Evolutionary conservation across 2,888 invertebrate species (phyloP), one percentile per base, ranked within the genome.

Genomic region (Nycteola revayana): DNA sequence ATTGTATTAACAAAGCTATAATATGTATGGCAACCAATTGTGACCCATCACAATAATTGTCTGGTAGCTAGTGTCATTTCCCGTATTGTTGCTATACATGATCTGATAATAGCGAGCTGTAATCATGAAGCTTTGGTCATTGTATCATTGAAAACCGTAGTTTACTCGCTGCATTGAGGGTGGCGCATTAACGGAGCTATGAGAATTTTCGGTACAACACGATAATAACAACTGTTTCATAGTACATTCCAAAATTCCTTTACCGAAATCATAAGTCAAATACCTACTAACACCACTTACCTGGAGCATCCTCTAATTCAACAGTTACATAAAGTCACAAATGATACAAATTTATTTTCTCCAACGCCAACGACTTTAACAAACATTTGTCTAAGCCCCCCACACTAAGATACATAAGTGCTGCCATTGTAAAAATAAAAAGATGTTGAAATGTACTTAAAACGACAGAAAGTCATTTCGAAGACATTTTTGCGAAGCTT

Each of bases 401-500:
- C 39, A 44, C 38, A 31, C 37, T 17, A 42, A 53, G 47, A 45
- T 39, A 28, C 62, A 66, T 66, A 71, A 81, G 82, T 75, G 76
- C 67, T 58, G 43, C 52, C 51, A 57, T 66, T 72, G 72, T 75
- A 71, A 72, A 62, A 69, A 68, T n/a, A n/a, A 69, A 67, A 66
- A 74, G 68, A 83, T 71, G 72, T 76, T 68, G 68, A 75, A 83
- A 81, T 68, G 78, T 78, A 77, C 83, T 83, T 78, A 71, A 69
- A 66, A 45, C 34, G 66, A 66, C 69, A 75, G 75, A 80, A 83
- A 80, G 75, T 82, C 75, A 71, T 78, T 81, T 73, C 54, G 72
- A 77, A 84, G 82, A 84, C 76, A 80, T 85, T 87, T 21, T 86
- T 75, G 81, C 82, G 68, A 68, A 61, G 70, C 75, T 72, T 76